phyloP scores from a whole-genome alignment of 1,140 invertebrate genomes.

The Chrysoperla carnea region DNA sequence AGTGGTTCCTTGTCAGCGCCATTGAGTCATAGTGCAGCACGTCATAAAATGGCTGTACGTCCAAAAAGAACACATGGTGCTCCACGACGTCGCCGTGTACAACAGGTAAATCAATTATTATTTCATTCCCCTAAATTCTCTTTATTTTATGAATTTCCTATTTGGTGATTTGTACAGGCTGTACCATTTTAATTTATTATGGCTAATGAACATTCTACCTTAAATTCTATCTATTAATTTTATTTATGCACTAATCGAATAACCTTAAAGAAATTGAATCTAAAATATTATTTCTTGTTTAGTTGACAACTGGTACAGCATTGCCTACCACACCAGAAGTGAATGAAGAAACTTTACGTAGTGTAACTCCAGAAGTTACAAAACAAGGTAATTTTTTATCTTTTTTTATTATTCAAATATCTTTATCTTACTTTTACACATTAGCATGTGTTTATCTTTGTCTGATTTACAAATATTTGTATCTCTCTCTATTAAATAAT shows the following conservation, averaged over 20 bases:
- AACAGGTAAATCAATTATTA: constrained; percentile 27
- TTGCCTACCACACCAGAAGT: constrained; percentile 51
- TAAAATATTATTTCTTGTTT: constrained; percentile 3
- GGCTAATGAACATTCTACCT: too few relatives aligned
- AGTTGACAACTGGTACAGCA: constrained; percentile 27
- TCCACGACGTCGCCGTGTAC: constrained; percentile 37
- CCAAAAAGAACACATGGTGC: constrained; percentile 56
- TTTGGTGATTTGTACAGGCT: too few relatives aligned
- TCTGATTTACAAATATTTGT: too few relatives aligned
- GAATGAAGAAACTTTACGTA: constrained; percentile 41
- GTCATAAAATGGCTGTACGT: constrained; percentile 56
- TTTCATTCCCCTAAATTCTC: neutral
- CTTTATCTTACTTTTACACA: neutral
- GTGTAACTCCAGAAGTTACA: constrained; percentile 35
- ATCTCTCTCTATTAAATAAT: too few relatives aligned
- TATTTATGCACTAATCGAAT: too few relatives aligned
- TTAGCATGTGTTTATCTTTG: neutral
- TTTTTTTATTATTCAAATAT: neutral
- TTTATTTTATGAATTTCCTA: constrained; percentile 6
- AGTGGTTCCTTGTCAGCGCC: constrained; percentile 25
- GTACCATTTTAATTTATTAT: too few relatives aligned
- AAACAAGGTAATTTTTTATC: constrained; percentile 15
- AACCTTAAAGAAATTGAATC: too few relatives aligned
- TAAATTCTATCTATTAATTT: too few relatives aligned
- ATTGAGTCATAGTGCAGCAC: constrained; percentile 57